Conservation (phyloP, 2,797 vertebrate species). For the Phoeniculus purpureus region DNA sequence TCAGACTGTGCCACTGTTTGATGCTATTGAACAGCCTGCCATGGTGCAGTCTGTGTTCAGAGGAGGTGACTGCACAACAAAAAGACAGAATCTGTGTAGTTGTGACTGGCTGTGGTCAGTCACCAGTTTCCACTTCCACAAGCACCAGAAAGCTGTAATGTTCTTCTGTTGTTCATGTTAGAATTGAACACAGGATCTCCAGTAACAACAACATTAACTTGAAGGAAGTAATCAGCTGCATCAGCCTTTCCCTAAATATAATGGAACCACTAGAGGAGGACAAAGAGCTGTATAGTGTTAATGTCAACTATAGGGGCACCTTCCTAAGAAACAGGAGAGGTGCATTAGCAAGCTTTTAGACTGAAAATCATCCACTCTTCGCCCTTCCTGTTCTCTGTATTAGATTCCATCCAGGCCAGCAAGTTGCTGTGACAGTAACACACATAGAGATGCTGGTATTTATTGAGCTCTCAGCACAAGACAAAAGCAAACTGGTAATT, state of each 20-base stretch:
- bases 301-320: background rate
- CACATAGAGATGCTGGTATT: constrained; percentile 45
- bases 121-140: background rate
- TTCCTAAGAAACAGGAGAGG: background rate
- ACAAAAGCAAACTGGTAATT: constrained; percentile 62
- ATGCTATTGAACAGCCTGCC: background rate
- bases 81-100: background rate
- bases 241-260: constrained; percentile 2
- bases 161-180: background rate
- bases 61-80: background rate
- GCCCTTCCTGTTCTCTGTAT: constrained; percentile 37
- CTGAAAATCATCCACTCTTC: background rate
- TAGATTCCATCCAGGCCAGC: constrained; percentile 29
- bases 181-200: background rate
- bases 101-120: background rate
- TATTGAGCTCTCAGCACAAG: constrained; percentile 61
- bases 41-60: background rate
- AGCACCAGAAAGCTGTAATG: background rate
- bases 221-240: background rate
- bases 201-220: background rate
- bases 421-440: constrained; percentile 6
- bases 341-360: constrained; percentile 15
- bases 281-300: constrained; percentile 35
- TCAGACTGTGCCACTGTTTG: background rate
- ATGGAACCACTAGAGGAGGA: constrained; percentile 61